Evolutionary conservation across 2,888 invertebrate species (phyloP).

Genomic region (Drosophila birchii): DNA sequence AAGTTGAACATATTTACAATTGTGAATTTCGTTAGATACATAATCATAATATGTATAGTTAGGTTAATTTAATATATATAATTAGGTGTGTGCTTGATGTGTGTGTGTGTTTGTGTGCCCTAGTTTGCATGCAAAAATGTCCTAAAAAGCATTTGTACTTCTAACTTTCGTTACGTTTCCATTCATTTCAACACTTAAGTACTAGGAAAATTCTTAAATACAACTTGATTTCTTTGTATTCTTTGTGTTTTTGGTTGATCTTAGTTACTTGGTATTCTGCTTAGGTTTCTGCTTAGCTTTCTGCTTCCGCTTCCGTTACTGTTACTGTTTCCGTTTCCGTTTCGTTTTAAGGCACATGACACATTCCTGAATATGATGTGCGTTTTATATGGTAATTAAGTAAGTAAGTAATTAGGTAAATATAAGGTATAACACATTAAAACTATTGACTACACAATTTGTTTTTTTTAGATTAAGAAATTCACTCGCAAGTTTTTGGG

Average conservation of each 20-base stretch:
- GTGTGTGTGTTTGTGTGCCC: conserved; percentile 66
- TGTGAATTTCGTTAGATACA: conserved; percentile 58
- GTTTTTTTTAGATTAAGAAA: conserved; percentile 13
- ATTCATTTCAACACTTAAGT: conserved; percentile 65
- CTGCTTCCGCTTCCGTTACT: conserved; percentile 21
- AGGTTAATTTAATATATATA: conserved; percentile 37
- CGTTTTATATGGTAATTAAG: conserved; percentile 47
- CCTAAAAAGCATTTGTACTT: conserved; percentile 78
- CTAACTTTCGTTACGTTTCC: conserved; percentile 41
- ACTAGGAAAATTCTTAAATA: conserved; percentile 76
- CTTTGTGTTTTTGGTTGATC: conserved; percentile 22
- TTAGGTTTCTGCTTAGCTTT: conserved; percentile 14
- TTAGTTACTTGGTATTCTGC: conserved; percentile 32
- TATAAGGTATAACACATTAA: conserved; percentile 40
- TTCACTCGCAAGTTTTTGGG: conserved; percentile 26
- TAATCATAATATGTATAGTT: conserved; percentile 54
- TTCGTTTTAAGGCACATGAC: conserved; percentile 70
- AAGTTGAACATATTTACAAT: conserved; percentile 70
- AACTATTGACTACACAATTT: conserved; percentile 47
- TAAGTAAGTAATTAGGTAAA: conserved; percentile 8
- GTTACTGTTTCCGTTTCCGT: conserved; percentile 11
- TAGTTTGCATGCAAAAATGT: conserved; percentile 60
- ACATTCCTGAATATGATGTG: conserved; percentile 81
- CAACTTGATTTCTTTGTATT: conserved; percentile 61
- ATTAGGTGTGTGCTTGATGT: conserved; percentile 36